These are phyloP conservation scores for Nowickia ferox DNA, from an alignment of 2,888 invertebrate genomes.

Conservation along the genomic window DNA sequence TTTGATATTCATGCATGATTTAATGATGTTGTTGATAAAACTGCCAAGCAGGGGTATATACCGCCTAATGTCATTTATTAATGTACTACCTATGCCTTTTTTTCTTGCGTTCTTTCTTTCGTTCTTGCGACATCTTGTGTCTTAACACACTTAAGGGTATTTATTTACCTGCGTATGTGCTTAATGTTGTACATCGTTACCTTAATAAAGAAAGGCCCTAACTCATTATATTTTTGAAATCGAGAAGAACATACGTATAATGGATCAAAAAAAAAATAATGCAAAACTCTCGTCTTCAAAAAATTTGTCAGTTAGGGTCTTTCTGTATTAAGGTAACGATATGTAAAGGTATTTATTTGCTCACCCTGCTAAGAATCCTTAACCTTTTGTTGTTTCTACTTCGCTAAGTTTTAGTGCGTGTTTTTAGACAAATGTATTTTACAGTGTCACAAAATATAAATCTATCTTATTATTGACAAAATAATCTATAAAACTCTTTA, in stretches of 20 bases:
- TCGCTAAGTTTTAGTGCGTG: conserved; percentile 26
- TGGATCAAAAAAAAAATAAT: too few relatives aligned
- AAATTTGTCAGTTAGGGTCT: too few relatives aligned
- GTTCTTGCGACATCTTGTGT: not conserved
- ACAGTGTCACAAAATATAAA: not conserved
- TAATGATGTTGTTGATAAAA: conserved; percentile 50
- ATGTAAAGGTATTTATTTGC: conserved; percentile 46
- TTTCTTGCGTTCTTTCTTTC: not conserved
- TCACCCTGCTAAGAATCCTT: conserved; percentile 18
- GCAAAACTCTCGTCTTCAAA: too few relatives aligned
- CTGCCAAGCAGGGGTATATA: conserved; percentile 31
- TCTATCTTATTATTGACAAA: not conserved
- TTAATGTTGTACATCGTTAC: not conserved
- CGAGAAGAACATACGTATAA: too few relatives aligned
- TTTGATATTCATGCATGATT: conserved; percentile 71
- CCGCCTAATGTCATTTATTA: conserved; percentile 62
- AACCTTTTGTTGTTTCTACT: conserved; percentile 57
- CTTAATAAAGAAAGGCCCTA: too few relatives aligned
- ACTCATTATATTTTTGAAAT: too few relatives aligned
- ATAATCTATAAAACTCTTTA: too few relatives aligned
- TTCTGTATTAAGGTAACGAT: too few relatives aligned
- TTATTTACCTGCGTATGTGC: conserved; percentile 18
- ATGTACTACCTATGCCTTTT: conserved; percentile 27
- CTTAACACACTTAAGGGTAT: not conserved
- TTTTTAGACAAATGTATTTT: conserved; percentile 17